Evolutionary conservation across 1,140 invertebrate species (phyloP).

Genomic region (Polypedilum vanderplanki): DNA sequence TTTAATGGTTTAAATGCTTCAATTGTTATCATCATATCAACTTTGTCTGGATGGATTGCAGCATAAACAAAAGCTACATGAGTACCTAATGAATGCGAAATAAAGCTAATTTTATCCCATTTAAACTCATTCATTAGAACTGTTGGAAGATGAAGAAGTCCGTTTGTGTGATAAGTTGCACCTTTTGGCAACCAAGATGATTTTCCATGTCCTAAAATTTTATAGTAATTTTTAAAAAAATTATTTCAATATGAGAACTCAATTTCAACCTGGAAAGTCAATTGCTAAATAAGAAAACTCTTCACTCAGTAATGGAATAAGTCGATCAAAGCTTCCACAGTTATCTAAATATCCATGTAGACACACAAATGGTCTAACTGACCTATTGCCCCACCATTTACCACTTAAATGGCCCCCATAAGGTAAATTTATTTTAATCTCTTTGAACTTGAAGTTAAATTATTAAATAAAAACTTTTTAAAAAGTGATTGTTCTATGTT

Average conservation of each 20-base stretch:
- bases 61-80: slow-evolving; percentile 48
- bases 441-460: slow-evolving; percentile 44
- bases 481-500: too few relatives aligned
- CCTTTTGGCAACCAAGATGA: slow-evolving; percentile 17
- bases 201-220: slow-evolving; percentile 24
- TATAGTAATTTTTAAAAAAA: too few relatives aligned
- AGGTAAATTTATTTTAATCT: slow-evolving; percentile 56
- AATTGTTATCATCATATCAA: slow-evolving; percentile 50
- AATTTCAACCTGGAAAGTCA: slow-evolving; percentile 50
- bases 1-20: slow-evolving; percentile 54
- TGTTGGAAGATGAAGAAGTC: neutral
- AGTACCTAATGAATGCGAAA: slow-evolving; percentile 56
- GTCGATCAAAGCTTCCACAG: slow-evolving; percentile 62
- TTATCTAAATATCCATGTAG: slow-evolving; percentile 74
- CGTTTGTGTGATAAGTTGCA: slow-evolving; percentile 34
- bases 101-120: slow-evolving; percentile 55
- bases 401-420: slow-evolving; percentile 45
- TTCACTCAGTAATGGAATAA: slow-evolving; percentile 55
- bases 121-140: slow-evolving; percentile 1
- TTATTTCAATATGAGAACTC: too few relatives aligned
- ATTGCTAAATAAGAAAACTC: slow-evolving; percentile 56
- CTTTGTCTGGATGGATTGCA: slow-evolving; percentile 47
- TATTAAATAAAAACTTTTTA: too few relatives aligned
- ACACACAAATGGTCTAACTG: slow-evolving; percentile 57
- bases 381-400: slow-evolving; percentile 51